Base-by-base conservation (phyloP, 2,888 invertebrate genomes). In the Bibio marci region DNA sequence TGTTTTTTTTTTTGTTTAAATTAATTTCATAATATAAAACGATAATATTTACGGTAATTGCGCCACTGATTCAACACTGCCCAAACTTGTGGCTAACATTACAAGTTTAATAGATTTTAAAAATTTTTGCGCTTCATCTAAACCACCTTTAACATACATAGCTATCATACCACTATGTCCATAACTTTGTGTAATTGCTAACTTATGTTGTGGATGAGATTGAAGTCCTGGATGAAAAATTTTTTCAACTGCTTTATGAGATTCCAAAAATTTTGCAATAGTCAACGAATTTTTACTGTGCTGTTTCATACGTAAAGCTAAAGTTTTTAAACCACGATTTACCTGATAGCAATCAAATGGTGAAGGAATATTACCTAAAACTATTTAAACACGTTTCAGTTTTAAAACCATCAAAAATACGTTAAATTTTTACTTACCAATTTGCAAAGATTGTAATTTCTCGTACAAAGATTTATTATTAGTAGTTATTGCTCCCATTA, bases 301-400 rank as follows among this genome's bases (percentile, higher is more conserved):
- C 46, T 77, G 72, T 46, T 78, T 71, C 90, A 94, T 91, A 40
- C 92, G 66, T 15, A 92, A 49, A 19, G 81, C 80, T 34, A 94
- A 66, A 1, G 92, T 94, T 64, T 91, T 91, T 45, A 92, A 62
- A 51, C 91, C 83, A 44, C 86, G 70, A 52, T 80, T 83, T 0
- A 90, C 86, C 52, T 88, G 65, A 55, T 75, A 82, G 59, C 92
- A 91, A 57, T 95, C 94, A 55, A 90, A 86, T 1, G 94, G 88
- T 1, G 90, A 83, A 3, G 94, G 90, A 14, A 91, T 78, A 13
- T 80, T 73, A 37, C 94, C 94, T 68, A 83, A 72, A 4, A 90
- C 87, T 82, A 63, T 41, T 56, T 65, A 51, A 50, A 33, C 15
- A n/a, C 6, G 10, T 14, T 8, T 17, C 5, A 32, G 10, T 3